Evolutionary conservation across 2,113 vertebrate species (phyloP).

Genomic region (Tympanuchus pallidicinctus): DNA sequence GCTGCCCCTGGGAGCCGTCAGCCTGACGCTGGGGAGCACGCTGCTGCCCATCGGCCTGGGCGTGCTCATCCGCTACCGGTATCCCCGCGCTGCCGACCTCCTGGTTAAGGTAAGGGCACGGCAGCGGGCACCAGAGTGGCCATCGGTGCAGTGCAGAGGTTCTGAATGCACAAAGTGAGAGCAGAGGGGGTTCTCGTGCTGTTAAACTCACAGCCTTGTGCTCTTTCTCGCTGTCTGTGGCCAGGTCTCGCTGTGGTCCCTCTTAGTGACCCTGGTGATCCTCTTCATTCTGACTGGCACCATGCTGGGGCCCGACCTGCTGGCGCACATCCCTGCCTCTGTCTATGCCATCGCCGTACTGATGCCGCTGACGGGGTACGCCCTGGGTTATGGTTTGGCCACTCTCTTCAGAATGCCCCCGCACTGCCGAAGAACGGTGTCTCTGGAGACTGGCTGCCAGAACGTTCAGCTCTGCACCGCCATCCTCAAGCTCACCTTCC

Average conservation of each 20-base stretch:
- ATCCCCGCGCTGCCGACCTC: conserved; percentile 86
- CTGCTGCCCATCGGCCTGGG: conserved; percentile 93
- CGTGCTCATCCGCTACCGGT: conserved; percentile 87
- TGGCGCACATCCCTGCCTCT: conserved; percentile 89
- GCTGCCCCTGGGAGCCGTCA: conserved; percentile 92
- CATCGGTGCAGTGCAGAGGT: not conserved
- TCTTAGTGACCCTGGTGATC: conserved; percentile 89
- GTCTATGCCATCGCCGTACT: conserved; percentile 92
- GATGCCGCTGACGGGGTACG: conserved; percentile 92
- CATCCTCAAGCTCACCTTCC: conserved; percentile 96
- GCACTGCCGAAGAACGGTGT: conserved; percentile 89
- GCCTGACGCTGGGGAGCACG: conserved; percentile 93
- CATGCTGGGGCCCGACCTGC: conserved; percentile 92
- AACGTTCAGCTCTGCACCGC: conserved; percentile 98
- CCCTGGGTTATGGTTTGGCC: conserved; percentile 91
- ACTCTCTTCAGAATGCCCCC: conserved; percentile 88
- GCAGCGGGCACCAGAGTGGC: rapidly evolving
- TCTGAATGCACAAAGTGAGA: not conserved
- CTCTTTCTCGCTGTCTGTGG: not conserved
- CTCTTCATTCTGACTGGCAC: conserved; percentile 95
- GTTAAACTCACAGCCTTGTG: not conserved
- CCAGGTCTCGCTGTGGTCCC: conserved; percentile 95
- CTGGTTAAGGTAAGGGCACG: conserved; percentile 88
- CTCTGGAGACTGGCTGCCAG: conserved; percentile 95
- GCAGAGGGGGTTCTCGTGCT: not conserved